Conservation (phyloP, 2,113 vertebrate genomes). For the Gobio gobio region DNA sequence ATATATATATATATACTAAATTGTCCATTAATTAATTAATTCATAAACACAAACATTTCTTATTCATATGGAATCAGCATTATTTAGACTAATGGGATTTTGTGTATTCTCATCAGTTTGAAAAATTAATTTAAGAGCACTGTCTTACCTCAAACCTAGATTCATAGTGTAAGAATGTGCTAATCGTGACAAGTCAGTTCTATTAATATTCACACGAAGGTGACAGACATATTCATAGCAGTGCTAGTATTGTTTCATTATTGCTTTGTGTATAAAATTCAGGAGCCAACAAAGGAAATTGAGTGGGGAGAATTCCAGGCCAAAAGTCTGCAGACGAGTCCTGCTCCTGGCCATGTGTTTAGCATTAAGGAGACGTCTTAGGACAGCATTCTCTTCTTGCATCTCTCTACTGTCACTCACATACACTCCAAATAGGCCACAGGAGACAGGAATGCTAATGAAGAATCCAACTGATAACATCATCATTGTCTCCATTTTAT, state of each 20-base stretch:
- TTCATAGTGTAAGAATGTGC: constrained; percentile 9
- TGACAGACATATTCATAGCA: constrained; percentile 51
- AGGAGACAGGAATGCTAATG: constrained; percentile 28
- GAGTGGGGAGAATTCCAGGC: constrained; percentile 54
- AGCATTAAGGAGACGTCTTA: constrained; percentile 54
- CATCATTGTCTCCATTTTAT: constrained; percentile 36
- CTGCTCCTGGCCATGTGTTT: constrained; percentile 59
- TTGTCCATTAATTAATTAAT: no score
- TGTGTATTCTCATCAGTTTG: not conserved
- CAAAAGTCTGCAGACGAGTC: constrained; percentile 58
- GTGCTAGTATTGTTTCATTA: constrained; percentile 56
- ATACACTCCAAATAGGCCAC: constrained; percentile 35
- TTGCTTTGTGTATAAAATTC: constrained; percentile 58
- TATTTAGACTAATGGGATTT: not conserved
- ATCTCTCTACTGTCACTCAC: constrained; percentile 44
- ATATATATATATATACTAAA: no score
- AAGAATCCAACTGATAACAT: constrained; percentile 29
- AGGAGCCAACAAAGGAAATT: constrained; percentile 61
- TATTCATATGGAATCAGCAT: not conserved
- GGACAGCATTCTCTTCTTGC: constrained; percentile 16
- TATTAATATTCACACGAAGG: constrained; percentile 44
- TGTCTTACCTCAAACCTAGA: constrained; percentile 17
- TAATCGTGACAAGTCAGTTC: constrained; percentile 44
- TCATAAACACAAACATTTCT: no score
- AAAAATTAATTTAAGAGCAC: not conserved